Evolutionary conservation across 2,113 vertebrate genomes (phyloP).

Genomic region (Propithecus coquereli): DNA sequence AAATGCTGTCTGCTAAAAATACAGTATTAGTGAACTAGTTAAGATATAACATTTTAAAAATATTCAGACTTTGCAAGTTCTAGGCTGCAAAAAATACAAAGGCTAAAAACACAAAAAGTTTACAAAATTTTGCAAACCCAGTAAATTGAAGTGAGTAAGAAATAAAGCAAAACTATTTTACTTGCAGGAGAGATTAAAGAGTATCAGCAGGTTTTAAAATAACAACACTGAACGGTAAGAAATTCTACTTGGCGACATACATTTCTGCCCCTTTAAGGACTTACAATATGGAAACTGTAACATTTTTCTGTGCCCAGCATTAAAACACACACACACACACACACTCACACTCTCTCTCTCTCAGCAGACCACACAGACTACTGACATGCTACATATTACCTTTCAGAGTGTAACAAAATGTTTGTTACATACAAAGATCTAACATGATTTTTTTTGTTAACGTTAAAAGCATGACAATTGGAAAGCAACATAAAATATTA

Average conservation of each 20-base stretch:
- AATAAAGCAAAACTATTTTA: conserved; percentile 29
- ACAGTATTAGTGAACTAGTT: conserved; percentile 48
- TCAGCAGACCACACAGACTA: neutral
- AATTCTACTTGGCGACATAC: neutral
- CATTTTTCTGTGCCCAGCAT: conserved; percentile 42
- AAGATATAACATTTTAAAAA: conserved; percentile 64
- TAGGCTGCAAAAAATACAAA: conserved; percentile 78
- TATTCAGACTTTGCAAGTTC: conserved; percentile 60
- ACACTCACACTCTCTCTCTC: neutral
- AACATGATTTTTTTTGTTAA: conserved; percentile 23
- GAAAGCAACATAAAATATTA: conserved; percentile 47
- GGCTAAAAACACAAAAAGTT: conserved; percentile 75
- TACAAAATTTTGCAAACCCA: conserved; percentile 70
- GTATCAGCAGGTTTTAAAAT: neutral
- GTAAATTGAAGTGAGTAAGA: conserved; percentile 60
- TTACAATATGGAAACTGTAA: neutral
- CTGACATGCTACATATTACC: conserved; percentile 45
- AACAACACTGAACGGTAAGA: neutral
- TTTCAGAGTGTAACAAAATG: conserved; percentile 46
- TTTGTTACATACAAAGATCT: conserved; percentile 4
- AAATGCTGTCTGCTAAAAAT: conserved; percentile 70
- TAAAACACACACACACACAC: neutral
- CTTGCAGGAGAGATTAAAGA: conserved; percentile 20
- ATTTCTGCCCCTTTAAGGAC: neutral
- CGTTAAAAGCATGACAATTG: conserved; percentile 20